These are phyloP conservation scores for Eptatretus atami DNA, from an alignment of 2,797 vertebrate species.

Conservation along the genomic window DNA sequence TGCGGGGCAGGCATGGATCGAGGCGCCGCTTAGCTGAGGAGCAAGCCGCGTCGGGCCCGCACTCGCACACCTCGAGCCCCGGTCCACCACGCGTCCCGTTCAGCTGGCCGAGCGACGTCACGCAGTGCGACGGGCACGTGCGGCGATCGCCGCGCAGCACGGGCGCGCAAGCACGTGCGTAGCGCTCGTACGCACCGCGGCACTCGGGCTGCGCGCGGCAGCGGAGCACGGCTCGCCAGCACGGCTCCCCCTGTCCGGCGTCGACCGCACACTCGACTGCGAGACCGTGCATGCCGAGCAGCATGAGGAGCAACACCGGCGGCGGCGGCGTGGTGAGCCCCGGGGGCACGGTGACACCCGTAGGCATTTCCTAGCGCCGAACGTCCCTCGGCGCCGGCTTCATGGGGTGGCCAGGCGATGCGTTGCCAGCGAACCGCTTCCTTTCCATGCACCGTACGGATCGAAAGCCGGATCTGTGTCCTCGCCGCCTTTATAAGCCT, in stretches of 20 bases:
- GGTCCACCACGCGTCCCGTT: slow-evolving; percentile 24
- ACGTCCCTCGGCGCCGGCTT: too few species aligned
- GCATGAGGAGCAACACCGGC: too few species aligned
- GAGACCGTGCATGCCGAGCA: too few species aligned
- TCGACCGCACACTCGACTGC: too few species aligned
- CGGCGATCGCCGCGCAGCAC: slow-evolving; percentile 16
- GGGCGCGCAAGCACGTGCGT: slow-evolving; percentile 21
- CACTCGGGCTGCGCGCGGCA: slow-evolving; percentile 28
- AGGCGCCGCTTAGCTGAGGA: slow-evolving; percentile 18
- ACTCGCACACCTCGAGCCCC: slow-evolving; percentile 26
- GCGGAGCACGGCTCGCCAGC: slow-evolving; percentile 26
- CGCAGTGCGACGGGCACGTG: slow-evolving; percentile 31
- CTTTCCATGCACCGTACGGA: too few species aligned
- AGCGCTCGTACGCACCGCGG: slow-evolving; percentile 23
- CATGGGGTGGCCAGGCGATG: too few species aligned
- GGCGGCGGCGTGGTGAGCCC: too few species aligned
- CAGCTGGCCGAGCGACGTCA: slow-evolving; percentile 22
- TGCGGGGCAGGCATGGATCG: slow-evolving; percentile 22
- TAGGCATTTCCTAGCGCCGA: too few species aligned
- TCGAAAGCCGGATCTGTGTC: too few species aligned
- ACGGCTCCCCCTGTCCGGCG: slow-evolving; percentile 14
- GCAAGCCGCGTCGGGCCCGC: slow-evolving; percentile 20
- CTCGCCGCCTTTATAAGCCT: too few species aligned
- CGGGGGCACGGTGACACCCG: too few species aligned
- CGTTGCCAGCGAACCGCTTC: too few species aligned